A percentile compares a stretch with the other conserved stretches of the same genome.
Evolutionary conservation across 2,888 invertebrate genomes (phyloP).

Genomic region (Palloptera scutellata): DNA sequence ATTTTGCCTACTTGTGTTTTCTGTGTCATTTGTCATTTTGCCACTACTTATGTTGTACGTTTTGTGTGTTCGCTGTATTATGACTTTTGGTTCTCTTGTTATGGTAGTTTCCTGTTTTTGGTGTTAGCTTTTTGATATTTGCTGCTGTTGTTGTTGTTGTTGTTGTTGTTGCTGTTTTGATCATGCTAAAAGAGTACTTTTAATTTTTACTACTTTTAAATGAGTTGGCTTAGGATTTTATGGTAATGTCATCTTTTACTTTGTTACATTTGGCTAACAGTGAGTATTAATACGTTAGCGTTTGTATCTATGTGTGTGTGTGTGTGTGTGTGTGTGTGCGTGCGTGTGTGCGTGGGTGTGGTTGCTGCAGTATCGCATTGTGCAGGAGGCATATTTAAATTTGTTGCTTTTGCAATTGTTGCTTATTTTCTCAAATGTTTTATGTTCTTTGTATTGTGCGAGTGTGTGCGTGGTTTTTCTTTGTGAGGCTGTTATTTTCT

Average conservation of each 20-base stretch:
- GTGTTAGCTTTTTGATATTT: too few relatives aligned
- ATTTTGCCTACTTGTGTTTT: too few relatives aligned
- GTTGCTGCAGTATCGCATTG: not conserved
- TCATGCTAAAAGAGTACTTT: slow-evolving; percentile 5
- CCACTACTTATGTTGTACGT: too few relatives aligned
- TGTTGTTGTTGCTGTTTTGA: not conserved
- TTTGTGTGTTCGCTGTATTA: not conserved
- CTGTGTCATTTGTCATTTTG: too few relatives aligned
- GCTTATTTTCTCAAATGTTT: not conserved
- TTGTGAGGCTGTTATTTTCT: not conserved
- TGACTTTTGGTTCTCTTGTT: slow-evolving; percentile 14
- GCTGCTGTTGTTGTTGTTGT: slow-evolving; percentile 9
- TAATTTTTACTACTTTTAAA: slow-evolving; percentile 27
- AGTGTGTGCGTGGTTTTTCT: not conserved
- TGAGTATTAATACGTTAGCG: not conserved
- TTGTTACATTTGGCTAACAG: not conserved
- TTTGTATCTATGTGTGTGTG: not conserved
- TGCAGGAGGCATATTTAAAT: not conserved
- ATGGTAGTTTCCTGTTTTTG: not conserved
- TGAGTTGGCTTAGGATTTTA: slow-evolving; percentile 13
- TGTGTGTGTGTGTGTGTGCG: not conserved
- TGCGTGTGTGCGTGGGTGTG: not conserved
- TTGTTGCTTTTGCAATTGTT: slow-evolving; percentile 6
- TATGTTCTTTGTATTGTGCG: not conserved
- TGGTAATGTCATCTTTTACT: not conserved